Percentiles rank a stretch among this genome's conserved stretches.
These are phyloP conservation scores for Sciurus vulgaris DNA, from an alignment of 2,797 vertebrate genomes.

Conservation along the genomic window DNA sequence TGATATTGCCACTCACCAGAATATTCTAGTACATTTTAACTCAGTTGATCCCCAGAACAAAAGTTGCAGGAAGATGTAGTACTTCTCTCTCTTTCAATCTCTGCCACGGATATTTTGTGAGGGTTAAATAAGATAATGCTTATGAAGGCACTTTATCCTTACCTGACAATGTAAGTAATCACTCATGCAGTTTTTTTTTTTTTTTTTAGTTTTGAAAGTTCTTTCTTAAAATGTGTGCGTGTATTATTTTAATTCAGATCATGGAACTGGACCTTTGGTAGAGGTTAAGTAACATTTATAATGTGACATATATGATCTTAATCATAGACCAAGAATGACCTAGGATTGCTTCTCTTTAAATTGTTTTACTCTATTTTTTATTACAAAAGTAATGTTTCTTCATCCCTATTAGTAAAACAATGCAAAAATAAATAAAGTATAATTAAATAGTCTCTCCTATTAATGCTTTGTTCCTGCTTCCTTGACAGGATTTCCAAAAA, in stretches of 20 bases:
- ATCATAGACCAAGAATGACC: neutral
- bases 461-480: too few relatives aligned
- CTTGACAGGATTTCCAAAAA: too few relatives aligned
- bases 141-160: slow-evolving; percentile 7
- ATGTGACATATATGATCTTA: neutral
- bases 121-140: neutral
- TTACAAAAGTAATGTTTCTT: neutral
- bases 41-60: neutral
- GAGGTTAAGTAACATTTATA: neutral
- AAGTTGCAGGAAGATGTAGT: neutral
- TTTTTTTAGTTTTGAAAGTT: too few relatives aligned
- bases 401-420: neutral
- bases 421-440: neutral
- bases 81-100: neutral
- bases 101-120: neutral
- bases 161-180: neutral
- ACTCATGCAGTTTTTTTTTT: neutral
- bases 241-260: neutral
- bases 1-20: neutral
- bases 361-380: neutral
- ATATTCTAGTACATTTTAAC: neutral
- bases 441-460: neutral
- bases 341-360: neutral
- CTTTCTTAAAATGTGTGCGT: neutral
- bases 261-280: neutral